phyloP scores from a whole-genome alignment of 2,797 vertebrate species.

The Esox masquinongy region DNA sequence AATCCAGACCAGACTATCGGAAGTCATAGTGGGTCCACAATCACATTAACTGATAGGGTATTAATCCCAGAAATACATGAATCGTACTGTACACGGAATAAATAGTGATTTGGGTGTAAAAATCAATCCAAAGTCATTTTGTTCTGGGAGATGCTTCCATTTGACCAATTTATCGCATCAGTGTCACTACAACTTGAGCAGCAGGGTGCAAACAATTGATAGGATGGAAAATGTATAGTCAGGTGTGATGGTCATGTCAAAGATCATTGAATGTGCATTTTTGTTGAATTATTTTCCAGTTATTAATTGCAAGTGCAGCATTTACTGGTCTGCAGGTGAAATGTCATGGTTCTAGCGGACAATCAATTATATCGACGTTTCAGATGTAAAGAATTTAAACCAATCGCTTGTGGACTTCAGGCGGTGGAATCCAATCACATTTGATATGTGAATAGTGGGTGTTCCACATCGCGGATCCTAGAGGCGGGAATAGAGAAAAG shows the following conservation, averaged over 20 bases:
- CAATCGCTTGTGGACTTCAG: constrained; percentile 53
- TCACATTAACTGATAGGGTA: background rate
- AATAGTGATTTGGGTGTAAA: background rate
- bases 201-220: background rate
- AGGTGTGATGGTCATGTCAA: background rate
- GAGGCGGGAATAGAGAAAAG: constrained; percentile 45
- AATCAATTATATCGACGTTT: constrained; percentile 46
- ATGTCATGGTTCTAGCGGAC: constrained; percentile 17
- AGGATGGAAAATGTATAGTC: background rate
- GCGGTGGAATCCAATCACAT: constrained; percentile 57
- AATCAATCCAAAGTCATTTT: background rate
- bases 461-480: constrained; percentile 43
- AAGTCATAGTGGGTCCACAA: background rate
- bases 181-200: background rate
- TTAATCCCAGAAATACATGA: background rate
- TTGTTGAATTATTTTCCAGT: background rate
- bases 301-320: constrained; percentile 2
- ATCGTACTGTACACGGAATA: background rate
- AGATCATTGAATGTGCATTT: background rate
- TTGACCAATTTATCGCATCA: too few relatives aligned
- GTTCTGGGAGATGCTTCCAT: background rate
- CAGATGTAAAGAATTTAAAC: constrained; percentile 46
- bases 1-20: background rate
- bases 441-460: constrained; percentile 41
- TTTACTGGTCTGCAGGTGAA: constrained; percentile 49